phyloP scores from a whole-genome alignment of 2,113 vertebrate species.

The Microtus ochrogaster region DNA sequence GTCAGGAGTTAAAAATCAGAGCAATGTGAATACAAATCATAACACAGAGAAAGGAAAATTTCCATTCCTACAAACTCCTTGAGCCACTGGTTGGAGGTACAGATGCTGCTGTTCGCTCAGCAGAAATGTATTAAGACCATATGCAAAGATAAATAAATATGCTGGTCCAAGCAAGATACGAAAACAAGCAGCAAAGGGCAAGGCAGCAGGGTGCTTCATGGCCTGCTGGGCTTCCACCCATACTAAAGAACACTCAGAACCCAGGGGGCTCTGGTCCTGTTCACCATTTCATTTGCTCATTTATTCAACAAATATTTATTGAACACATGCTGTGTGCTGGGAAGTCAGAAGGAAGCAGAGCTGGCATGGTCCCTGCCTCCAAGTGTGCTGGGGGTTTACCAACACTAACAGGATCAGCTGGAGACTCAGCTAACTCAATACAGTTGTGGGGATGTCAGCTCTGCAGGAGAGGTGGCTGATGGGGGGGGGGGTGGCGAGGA shows the following conservation, averaged over 20 bases:
- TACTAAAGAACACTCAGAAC: conserved; percentile 72
- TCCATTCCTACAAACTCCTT: conserved; percentile 23
- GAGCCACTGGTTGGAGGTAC: conserved; percentile 56
- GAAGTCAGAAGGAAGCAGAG: conserved; percentile 66
- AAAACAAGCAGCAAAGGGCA: conserved; percentile 69
- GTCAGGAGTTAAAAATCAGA: conserved; percentile 62
- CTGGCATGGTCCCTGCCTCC: conserved; percentile 21
- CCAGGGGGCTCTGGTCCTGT: not conserved
- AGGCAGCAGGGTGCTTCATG: not conserved
- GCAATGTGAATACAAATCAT: conserved; percentile 66
- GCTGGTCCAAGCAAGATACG: conserved; percentile 51
- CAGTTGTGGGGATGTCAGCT: too few species aligned
- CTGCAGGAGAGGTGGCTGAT: not conserved
- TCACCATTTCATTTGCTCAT: conserved; percentile 70
- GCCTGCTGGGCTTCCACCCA: conserved; percentile 68
- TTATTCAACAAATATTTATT: conserved; percentile 80
- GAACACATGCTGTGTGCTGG: conserved; percentile 68
- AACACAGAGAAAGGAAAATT: conserved; percentile 64
- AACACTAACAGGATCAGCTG: not conserved
- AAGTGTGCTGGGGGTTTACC: conserved; percentile 1
- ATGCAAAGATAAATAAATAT: conserved; percentile 78
- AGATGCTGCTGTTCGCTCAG: conserved; percentile 54
- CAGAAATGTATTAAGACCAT: conserved; percentile 74
- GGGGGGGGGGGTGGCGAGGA: not conserved
- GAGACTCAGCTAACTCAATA: not conserved